Evolutionary conservation across 2,797 vertebrate species (phyloP).

Genomic region (Picus viridis): DNA sequence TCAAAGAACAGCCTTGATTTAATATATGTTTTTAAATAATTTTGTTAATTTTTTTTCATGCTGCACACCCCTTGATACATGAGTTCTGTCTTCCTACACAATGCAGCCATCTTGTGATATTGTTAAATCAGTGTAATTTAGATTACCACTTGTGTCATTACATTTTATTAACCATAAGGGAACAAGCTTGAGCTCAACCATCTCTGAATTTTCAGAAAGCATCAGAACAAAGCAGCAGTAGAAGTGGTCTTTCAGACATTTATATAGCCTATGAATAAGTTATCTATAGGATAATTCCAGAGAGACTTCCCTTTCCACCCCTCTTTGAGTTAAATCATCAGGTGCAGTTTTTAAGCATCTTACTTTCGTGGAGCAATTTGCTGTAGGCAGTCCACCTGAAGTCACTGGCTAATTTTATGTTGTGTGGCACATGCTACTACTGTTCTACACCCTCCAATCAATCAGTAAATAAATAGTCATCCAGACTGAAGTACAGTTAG

Average conservation of each 20-base stretch:
- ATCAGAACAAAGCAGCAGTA: neutral
- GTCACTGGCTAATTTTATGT: neutral
- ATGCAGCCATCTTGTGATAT: neutral
- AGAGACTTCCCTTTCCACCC: neutral
- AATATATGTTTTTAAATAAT: neutral
- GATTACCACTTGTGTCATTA: neutral
- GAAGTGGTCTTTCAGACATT: neutral
- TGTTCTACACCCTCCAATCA: neutral
- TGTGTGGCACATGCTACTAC: neutral
- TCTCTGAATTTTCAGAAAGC: slow-evolving; percentile 2
- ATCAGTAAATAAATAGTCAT: neutral
- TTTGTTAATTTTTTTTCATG: neutral
- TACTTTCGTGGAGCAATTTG: neutral
- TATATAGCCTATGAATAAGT: neutral
- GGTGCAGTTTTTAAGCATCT: neutral
- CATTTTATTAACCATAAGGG: neutral
- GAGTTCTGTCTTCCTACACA: neutral
- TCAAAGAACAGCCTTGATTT: neutral
- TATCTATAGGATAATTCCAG: neutral
- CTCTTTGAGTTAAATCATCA: neutral
- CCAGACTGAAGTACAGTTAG: neutral
- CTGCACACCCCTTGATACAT: neutral
- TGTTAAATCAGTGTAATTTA: neutral
- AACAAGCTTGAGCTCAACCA: neutral
- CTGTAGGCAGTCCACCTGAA: neutral